Evolutionary conservation across 2,888 invertebrate species (phyloP).

Genomic region (Calameuta pallipes): DNA sequence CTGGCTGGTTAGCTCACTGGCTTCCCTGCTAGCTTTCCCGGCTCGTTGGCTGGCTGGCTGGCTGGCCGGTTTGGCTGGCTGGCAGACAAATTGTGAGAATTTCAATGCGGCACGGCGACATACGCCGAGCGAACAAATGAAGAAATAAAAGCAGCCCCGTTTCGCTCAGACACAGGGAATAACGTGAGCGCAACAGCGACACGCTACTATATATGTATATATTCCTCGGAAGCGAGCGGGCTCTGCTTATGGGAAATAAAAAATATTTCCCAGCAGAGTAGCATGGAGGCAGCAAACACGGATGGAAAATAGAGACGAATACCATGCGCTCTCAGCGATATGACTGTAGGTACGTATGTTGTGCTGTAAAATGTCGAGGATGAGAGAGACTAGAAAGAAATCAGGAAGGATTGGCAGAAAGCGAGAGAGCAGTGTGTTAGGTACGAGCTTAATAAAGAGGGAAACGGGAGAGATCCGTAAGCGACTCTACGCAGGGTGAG

Average conservation of each 20-base stretch:
- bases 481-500: slow-evolving; percentile 10
- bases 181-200: slow-evolving; percentile 14
- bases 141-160: slow-evolving; percentile 35
- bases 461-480: slow-evolving; percentile 32
- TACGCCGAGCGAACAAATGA: slow-evolving; percentile 39
- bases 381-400: slow-evolving; percentile 13
- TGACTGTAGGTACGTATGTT: not conserved
- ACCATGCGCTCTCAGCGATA: not conserved
- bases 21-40: too few species aligned
- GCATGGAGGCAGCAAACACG: not conserved
- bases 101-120: slow-evolving; percentile 40
- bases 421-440: slow-evolving; percentile 23
- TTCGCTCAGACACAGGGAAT: slow-evolving; percentile 14
- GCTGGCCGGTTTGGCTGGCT: slow-evolving; percentile 6
- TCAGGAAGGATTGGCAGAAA: slow-evolving; percentile 21
- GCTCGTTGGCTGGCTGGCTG: too few species aligned
- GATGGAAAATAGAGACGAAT: not conserved
- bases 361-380: slow-evolving; percentile 12
- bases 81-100: slow-evolving; percentile 49
- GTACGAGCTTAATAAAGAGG: slow-evolving; percentile 37
- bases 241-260: slow-evolving; percentile 4
- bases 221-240: slow-evolving; percentile 13
- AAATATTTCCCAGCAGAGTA: slow-evolving; percentile 4
- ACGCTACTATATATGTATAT: slow-evolving; percentile 6
- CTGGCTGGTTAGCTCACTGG: not conserved